Conservation (phyloP, 2,113 vertebrate species). For the Lampris incognitus region DNA sequence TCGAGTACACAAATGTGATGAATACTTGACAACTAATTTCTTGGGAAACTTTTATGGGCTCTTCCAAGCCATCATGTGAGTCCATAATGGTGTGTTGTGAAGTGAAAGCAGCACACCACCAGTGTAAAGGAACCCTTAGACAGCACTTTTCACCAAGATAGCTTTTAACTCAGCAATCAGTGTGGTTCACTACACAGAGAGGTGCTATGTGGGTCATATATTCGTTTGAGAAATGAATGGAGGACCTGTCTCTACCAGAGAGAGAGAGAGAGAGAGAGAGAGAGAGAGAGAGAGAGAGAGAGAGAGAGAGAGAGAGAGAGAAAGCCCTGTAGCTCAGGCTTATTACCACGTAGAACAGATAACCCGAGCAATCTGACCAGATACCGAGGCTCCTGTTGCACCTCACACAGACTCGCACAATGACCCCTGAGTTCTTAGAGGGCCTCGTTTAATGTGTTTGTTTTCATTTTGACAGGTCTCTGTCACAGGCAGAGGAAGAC, state of each 20-base stretch:
- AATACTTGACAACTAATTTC: constrained; percentile 54
- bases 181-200: constrained; percentile 51
- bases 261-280: constrained; percentile 27
- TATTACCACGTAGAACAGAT: constrained; percentile 76
- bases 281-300: constrained; percentile 34
- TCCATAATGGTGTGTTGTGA: constrained; percentile 56
- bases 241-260: constrained; percentile 60
- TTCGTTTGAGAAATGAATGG: constrained; percentile 73
- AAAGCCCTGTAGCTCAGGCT: constrained; percentile 38
- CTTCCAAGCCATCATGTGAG: constrained; percentile 54
- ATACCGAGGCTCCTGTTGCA: constrained; percentile 59
- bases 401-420: constrained; percentile 60
- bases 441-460: constrained; percentile 79
- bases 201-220: constrained; percentile 58
- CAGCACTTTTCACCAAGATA: constrained; percentile 67
- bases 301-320: neutral
- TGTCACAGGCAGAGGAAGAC: constrained; percentile 58
- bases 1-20: constrained; percentile 29
- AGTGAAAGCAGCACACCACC: constrained; percentile 22
- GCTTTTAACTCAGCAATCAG: constrained; percentile 72
- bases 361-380: constrained; percentile 73
- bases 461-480: constrained; percentile 77
- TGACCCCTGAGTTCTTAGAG: constrained; percentile 75
- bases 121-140: constrained; percentile 61
- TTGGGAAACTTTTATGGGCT: constrained; percentile 49